A percentile compares a stretch with the other conserved stretches of the same genome.
These are phyloP conservation scores for Scaptomyza reducta DNA, from an alignment of 2,888 invertebrate species.

Conservation along the genomic window DNA sequence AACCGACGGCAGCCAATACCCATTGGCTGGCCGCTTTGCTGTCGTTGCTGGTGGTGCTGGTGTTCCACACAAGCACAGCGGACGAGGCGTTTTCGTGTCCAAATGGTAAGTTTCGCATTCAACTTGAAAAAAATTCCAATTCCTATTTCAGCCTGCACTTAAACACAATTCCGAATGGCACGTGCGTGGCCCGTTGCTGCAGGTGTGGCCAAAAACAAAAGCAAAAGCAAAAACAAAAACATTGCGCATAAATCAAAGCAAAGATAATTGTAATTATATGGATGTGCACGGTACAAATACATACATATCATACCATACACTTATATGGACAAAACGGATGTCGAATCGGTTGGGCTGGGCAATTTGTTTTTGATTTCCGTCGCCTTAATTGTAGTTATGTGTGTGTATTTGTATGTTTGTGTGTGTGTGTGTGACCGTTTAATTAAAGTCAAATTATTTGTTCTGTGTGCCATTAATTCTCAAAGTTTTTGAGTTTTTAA, in stretches of 20 bases:
- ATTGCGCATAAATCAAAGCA: constrained; percentile 63
- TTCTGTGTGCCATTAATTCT: constrained; percentile 47
- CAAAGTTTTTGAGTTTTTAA: constrained; percentile 15
- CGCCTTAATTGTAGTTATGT: constrained; percentile 38
- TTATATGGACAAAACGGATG: constrained; percentile 48
- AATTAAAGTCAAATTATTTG: constrained; percentile 15
- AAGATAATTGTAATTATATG: constrained; percentile 56
- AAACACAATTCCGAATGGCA: constrained; percentile 38
- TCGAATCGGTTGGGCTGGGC: constrained; percentile 27
- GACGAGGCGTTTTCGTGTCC: constrained; percentile 84
- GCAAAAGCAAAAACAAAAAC: not conserved
- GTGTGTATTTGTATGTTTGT: constrained; percentile 9
- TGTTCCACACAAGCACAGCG: constrained; percentile 59
- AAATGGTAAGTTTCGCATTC: constrained; percentile 82
- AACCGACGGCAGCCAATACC: constrained; percentile 84
- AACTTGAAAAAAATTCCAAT: constrained; percentile 52
- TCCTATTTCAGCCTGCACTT: constrained; percentile 39
- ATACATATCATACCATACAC: constrained; percentile 1
- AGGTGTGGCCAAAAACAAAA: constrained; percentile 60
- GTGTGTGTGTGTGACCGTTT: constrained; percentile 7
- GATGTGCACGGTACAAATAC: constrained; percentile 15
- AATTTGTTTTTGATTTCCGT: constrained; percentile 59
- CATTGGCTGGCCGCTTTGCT: constrained; percentile 84
- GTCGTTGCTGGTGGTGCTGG: constrained; percentile 63
- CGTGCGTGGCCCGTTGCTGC: constrained; percentile 59